phyloP scores from a whole-genome alignment of 2,888 invertebrate genomes.

The Nymphalis urticae region DNA sequence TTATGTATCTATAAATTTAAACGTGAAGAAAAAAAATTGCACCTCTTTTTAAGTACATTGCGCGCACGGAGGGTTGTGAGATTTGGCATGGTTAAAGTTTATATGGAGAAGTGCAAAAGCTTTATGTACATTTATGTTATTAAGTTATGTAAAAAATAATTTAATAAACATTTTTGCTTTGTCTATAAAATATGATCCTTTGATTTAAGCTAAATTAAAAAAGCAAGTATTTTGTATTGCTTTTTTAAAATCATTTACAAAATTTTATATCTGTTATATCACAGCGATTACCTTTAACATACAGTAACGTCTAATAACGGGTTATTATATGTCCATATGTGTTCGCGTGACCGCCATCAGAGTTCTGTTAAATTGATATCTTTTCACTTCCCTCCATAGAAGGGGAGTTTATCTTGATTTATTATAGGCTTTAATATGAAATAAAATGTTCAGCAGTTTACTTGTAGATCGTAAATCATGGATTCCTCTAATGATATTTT shows the following conservation, averaged over 20 bases:
- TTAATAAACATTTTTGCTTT: too few relatives aligned
- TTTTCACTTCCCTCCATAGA: slow-evolving; percentile 58
- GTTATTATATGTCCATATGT: slow-evolving; percentile 39
- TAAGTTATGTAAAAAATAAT: too few relatives aligned
- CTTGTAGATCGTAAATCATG: slow-evolving; percentile 41
- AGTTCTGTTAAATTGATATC: slow-evolving; percentile 64
- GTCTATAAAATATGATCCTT: too few relatives aligned
- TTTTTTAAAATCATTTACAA: slow-evolving; percentile 1
- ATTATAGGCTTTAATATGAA: slow-evolving; percentile 51
- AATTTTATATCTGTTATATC: background rate
- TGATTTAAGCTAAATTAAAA: background rate
- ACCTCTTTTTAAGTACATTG: too few relatives aligned
- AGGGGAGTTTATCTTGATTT: slow-evolving; percentile 62
- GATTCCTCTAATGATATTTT: slow-evolving; percentile 33
- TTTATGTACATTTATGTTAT: too few relatives aligned
- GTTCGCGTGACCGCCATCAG: slow-evolving; percentile 59
- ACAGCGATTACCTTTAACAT: slow-evolving; percentile 26
- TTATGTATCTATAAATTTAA: too few relatives aligned
- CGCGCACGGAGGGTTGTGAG: too few relatives aligned
- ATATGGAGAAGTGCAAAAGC: too few relatives aligned
- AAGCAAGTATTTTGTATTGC: background rate
- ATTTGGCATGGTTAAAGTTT: too few relatives aligned
- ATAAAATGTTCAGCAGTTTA: slow-evolving; percentile 44
- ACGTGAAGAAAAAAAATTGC: too few relatives aligned
- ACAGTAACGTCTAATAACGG: slow-evolving; percentile 37